Percentiles rank a stretch among this genome's conserved stretches.
Conservation (phyloP, 2,113 vertebrate species). For the Ophthalmotilapia sp. region DNA sequence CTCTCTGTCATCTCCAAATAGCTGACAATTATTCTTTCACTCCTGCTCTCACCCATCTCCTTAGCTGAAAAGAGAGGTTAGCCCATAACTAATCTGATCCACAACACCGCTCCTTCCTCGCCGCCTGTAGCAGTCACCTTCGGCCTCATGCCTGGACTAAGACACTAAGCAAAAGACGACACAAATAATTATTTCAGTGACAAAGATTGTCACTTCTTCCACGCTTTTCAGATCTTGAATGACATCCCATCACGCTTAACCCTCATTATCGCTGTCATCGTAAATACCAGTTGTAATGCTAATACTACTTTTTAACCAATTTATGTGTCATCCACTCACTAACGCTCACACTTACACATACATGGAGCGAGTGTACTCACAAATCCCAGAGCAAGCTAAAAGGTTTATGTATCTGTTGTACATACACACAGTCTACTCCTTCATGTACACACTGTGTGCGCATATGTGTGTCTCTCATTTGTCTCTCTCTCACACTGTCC, state of each 20-base stretch:
- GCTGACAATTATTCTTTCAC: conserved; percentile 32
- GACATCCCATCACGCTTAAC: conserved; percentile 16
- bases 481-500: conserved; percentile 5
- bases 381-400: not conserved
- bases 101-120: not conserved
- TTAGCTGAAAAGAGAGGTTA: not conserved
- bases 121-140: not conserved
- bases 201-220: not conserved
- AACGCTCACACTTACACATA: not conserved
- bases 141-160: not conserved
- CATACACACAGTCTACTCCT: not conserved
- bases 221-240: not conserved
- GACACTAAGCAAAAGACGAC: not conserved
- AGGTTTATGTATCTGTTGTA: not conserved
- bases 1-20: conserved; percentile 34
- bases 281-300: conserved; percentile 19
- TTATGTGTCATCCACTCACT: conserved; percentile 13
- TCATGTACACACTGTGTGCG: not conserved
- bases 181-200: not conserved
- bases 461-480: conserved; percentile 1
- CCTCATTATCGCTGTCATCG: conserved; percentile 17
- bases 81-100: not conserved
- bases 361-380: not conserved
- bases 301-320: conserved; percentile 35
- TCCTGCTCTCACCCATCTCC: not conserved